phyloP scores from a whole-genome alignment of 2,797 vertebrate genomes.

The Manis pentadactyla region DNA sequence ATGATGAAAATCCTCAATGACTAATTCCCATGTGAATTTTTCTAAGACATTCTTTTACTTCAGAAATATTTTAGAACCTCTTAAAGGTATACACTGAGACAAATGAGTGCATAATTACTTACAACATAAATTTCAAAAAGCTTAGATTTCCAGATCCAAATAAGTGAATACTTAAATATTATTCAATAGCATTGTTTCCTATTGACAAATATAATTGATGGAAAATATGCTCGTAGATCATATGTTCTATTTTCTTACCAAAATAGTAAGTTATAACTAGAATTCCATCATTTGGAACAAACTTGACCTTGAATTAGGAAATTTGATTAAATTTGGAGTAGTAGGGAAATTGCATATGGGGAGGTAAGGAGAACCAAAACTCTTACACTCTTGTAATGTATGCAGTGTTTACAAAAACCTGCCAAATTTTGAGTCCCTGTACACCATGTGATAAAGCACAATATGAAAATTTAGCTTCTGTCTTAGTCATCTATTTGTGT shows the following conservation, averaged over 20 bases:
- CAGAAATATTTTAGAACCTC: constrained; percentile 6
- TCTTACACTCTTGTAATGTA: background rate
- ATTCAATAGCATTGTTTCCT: constrained; percentile 46
- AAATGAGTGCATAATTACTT: background rate
- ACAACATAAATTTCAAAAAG: constrained; percentile 9
- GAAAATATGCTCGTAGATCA: constrained; percentile 29
- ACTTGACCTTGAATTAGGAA: constrained; percentile 72
- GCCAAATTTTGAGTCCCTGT: constrained; percentile 63
- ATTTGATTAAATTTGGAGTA: constrained; percentile 57
- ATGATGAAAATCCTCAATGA: background rate
- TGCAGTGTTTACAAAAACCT: constrained; percentile 23
- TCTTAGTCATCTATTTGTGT: constrained; percentile 72
- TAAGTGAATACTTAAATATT: background rate
- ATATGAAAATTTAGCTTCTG: constrained; percentile 75
- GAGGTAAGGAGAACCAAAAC: background rate
- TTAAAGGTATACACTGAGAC: background rate
- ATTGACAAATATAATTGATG: constrained; percentile 52
- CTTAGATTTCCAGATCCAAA: constrained; percentile 49
- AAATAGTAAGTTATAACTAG: constrained; percentile 25
- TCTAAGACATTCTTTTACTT: constrained; percentile 38
- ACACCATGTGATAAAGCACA: constrained; percentile 77
- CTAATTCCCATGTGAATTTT: background rate
- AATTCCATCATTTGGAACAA: constrained; percentile 62
- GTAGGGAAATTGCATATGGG: background rate
- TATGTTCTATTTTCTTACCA: constrained; percentile 31